phyloP scores from a whole-genome alignment of 2,113 vertebrate species.

The Dromas ardeola region DNA sequence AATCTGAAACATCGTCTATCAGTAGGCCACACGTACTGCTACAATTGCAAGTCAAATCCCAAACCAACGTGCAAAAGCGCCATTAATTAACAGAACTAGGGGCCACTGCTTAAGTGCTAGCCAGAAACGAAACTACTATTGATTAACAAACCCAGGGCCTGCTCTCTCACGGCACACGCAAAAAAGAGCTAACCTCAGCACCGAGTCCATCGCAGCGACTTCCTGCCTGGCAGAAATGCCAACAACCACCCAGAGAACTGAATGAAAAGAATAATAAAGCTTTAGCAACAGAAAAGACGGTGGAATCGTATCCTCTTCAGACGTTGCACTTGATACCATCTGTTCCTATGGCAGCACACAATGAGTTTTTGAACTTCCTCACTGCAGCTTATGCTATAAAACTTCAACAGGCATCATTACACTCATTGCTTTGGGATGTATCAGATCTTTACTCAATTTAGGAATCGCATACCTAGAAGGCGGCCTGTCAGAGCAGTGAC shows the following conservation, averaged over 20 bases:
- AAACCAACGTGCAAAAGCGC: neutral
- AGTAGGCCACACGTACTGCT: fast-evolving
- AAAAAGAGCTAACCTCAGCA: neutral
- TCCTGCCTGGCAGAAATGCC: neutral
- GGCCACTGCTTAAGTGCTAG: neutral
- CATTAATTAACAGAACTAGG: neutral
- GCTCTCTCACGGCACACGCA: neutral
- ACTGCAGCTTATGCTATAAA: neutral
- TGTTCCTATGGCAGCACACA: neutral
- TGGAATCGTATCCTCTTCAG: neutral
- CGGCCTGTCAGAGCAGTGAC: slow-evolving; percentile 91
- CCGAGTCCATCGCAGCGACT: neutral
- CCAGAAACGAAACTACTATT: neutral
- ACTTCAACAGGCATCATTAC: neutral
- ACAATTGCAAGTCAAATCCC: neutral
- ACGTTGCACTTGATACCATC: fast-evolving
- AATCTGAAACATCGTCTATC: neutral
- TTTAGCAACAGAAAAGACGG: neutral
- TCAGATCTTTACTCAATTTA: fast-evolving
- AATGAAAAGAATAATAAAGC: neutral
- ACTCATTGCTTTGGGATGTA: neutral
- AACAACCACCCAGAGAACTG: neutral
- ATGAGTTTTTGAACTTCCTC: neutral
- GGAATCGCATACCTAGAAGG: slow-evolving; percentile 79
- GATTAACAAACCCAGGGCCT: neutral